Conservation (phyloP, 2,113 vertebrate species). For the Bagarius yarrelli region DNA sequence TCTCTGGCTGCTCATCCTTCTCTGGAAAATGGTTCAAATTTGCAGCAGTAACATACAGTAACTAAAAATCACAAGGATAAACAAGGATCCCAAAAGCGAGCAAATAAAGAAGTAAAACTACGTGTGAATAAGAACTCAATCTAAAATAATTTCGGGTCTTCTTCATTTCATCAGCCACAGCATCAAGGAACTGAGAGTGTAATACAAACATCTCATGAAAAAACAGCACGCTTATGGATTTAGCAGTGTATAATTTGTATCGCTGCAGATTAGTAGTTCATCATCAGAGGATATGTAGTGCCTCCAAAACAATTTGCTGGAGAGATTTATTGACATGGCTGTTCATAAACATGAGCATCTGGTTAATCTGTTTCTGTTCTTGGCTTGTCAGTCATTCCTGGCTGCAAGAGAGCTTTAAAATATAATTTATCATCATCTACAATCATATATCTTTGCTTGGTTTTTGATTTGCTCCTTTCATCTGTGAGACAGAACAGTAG, state of each 20-base stretch:
- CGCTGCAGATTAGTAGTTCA: constrained; percentile 27
- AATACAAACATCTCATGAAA: not conserved
- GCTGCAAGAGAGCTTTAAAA: constrained; percentile 17
- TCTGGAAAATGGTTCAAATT: not conserved
- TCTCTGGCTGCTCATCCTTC: not conserved
- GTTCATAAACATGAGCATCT: constrained; percentile 20
- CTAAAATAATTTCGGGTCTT: not conserved
- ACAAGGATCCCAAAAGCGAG: too few relatives aligned
- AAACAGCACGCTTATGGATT: not conserved
- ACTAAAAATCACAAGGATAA: not conserved
- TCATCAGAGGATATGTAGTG: constrained; percentile 24
- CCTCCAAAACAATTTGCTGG: constrained; percentile 13
- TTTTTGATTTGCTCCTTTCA: constrained; percentile 15
- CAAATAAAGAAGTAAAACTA: too few relatives aligned
- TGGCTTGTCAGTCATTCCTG: constrained; percentile 28
- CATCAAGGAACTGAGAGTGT: not conserved
- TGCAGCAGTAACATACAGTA: not conserved
- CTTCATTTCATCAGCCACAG: not conserved
- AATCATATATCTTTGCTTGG: not conserved
- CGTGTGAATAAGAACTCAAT: not conserved
- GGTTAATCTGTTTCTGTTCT: constrained; percentile 22
- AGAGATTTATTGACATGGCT: constrained; percentile 32
- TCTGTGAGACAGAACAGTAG: constrained; percentile 15
- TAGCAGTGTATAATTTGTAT: constrained; percentile 12
- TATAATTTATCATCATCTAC: not conserved